Evolutionary conservation across 53 echinoderm and acorn worm species (phyloP), one percentile per base, ranked within the genome.

Genomic region (Holothuria scabra): DNA sequence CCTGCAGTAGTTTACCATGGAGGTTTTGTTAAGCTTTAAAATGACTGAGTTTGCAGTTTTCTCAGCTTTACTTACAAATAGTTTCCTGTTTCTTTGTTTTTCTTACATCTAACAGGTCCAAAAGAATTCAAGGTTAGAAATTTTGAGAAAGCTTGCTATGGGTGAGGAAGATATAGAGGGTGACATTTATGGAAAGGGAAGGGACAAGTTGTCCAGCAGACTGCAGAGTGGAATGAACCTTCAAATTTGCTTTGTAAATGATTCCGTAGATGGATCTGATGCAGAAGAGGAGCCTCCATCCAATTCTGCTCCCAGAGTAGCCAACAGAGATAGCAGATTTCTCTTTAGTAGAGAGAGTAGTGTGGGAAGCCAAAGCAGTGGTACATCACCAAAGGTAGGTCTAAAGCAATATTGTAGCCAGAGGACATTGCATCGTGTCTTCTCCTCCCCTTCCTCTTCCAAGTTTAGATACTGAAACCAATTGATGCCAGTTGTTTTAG

Each of bases 201-300:
- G 91, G 23, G 97, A 97, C 69, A 97, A 94, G 70, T 84, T 97
- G 24, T 97, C 97, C n/a, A 86, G 88, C 1, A 61, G 97, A n/a
- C 88, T 97, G 28, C 94, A 94, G 83, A 92, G 94, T 78, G 97
- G 97, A 20, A 97, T 97, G 97, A 94, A 97, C 85, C 85, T 97
- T 35, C 97, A 97, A 79, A 94, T 97, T 59, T 97, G 97, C 84
- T 97, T 97, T 49, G 94, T 97, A 65, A 97, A 97, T 76, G 92
- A 97, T 48, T 88, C 92, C 13, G 85, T 86, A 0, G 92, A 94
- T 28, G 94, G 88, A 46, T 89, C 89, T 0, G 95, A 93, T 28
- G 60, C 87, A 4, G 97, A 97, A 56, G 97, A 97, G 56, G 94
- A 94, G n/a, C 87, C 90, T n/a, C 67, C 83, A 18, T 65, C 86